A percentile compares a stretch with the other conserved stretches of the same genome.
Evolutionary conservation across 2,797 vertebrate species (phyloP).

Genomic region (Argentina silus): DNA sequence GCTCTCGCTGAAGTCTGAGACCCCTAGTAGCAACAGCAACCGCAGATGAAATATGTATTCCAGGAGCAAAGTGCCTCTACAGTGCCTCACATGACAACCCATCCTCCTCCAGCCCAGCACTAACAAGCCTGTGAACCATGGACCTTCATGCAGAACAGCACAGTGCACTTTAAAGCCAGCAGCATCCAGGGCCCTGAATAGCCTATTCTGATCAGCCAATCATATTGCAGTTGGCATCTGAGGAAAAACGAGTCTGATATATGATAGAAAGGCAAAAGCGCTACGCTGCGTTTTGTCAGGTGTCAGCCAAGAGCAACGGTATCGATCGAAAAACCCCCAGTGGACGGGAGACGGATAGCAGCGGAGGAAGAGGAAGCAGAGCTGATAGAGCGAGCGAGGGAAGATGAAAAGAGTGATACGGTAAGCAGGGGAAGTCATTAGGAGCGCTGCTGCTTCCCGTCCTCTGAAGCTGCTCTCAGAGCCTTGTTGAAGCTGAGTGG

Average conservation of each 20-base stretch:
- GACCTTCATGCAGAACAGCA: conserved; percentile 32
- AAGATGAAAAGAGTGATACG: not conserved
- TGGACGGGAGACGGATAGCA: conserved; percentile 33
- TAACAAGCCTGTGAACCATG: no score
- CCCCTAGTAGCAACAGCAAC: not conserved
- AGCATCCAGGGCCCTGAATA: not conserved
- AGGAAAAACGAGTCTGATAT: conserved; percentile 17
- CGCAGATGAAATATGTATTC: conserved; percentile 34
- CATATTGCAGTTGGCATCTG: not conserved
- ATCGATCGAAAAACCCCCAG: conserved; percentile 28
- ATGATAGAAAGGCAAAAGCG: conserved; percentile 23
- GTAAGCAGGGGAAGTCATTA: not conserved
- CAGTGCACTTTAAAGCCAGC: conserved; percentile 11
- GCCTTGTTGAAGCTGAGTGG: not conserved
- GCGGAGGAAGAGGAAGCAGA: not conserved
- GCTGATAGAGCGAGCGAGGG: not conserved
- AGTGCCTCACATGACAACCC: conserved; percentile 13
- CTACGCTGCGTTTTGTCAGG: conserved; percentile 18
- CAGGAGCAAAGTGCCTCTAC: conserved; percentile 20
- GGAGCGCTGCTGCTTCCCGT: not conserved
- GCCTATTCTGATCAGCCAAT: not conserved
- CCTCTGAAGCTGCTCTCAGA: conserved; percentile 4
- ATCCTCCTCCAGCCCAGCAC: conserved; percentile 8
- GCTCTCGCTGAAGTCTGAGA: not conserved
- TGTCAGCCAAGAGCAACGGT: conserved; percentile 18